Base-by-base conservation (phyloP, 1,140 invertebrate genomes). In the Aphelenchoides fujianensis region DNA sequence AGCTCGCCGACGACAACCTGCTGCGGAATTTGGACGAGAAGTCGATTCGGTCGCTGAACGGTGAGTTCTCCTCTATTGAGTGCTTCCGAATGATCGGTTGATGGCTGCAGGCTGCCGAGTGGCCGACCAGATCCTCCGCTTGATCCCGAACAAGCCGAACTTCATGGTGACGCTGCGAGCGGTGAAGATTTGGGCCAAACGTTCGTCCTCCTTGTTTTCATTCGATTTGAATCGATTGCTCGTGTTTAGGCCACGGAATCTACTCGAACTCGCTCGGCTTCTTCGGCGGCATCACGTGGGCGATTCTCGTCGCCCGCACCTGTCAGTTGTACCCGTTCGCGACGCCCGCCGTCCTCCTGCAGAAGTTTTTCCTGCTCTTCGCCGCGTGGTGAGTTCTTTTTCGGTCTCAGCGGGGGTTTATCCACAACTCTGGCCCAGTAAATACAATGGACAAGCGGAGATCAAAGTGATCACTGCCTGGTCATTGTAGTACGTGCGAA, bases 321-420 rank as follows among this genome's bases (percentile, higher is more conserved):
- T 99, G 96, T 86, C 97, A 99, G 85, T 87, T 99, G 1, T 99
- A 98, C 88, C 97, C 97, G 0, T 96, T 97, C 87, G 95, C 96
- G 0, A 89, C 91, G 57, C 91, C 96, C 5, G 91, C 95, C 0
- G 96, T 93, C 3, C 86, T 99, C 71, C 91, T 99, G 63, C 91
- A 97, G 85, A 98, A 97, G 86, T 98, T 99, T 88, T 99, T 99
- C 86, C 88, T 97, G 27, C 92, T 99, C 9, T 98, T 95, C 85
- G 92, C 92, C 27, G 90, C 93, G 82, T 97, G 94, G 94, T 77
- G 68, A 73, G 74, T 54, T 27, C 48, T n/a, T 67, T n/a, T n/a
- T n/a, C n/a, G n/a, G n/a, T n/a, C n/a, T n/a, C n/a, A n/a, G n/a
- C n/a, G n/a, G n/a, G n/a, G n/a, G n/a, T n/a, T n/a, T n/a, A n/a